These are phyloP conservation scores for Deilephila porcellus DNA, from an alignment of 2,888 invertebrate species.

Conservation along the genomic window DNA sequence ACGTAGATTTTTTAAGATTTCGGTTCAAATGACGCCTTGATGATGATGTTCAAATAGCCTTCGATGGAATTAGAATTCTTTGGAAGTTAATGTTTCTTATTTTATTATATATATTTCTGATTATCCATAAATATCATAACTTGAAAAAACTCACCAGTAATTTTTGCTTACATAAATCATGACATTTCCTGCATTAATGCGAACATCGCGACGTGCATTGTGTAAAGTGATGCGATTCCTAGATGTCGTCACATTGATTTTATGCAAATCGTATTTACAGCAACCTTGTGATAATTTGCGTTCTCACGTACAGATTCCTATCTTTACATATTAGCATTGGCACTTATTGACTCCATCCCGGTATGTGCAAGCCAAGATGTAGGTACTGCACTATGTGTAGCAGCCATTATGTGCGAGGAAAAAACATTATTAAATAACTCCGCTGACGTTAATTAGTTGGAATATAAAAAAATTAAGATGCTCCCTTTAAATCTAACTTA, in stretches of 20 bases:
- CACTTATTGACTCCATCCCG: slow-evolving; percentile 46
- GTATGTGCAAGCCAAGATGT: slow-evolving; percentile 5
- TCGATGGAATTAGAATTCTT: too few relatives aligned
- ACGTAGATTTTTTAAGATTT: too few relatives aligned
- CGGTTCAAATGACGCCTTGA: too few relatives aligned
- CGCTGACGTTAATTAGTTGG: too few relatives aligned
- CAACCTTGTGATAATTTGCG: slow-evolving; percentile 66
- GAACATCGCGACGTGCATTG: slow-evolving; percentile 1
- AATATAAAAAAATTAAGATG: too few relatives aligned
- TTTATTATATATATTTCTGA: too few relatives aligned
- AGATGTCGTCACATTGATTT: slow-evolving; percentile 67
- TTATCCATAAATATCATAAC: background rate
- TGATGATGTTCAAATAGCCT: too few relatives aligned
- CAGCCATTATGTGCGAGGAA: background rate
- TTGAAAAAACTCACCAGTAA: background rate
- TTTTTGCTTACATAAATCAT: background rate
- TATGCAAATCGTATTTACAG: slow-evolving; percentile 64
- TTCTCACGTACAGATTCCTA: slow-evolving; percentile 56
- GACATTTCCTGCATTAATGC: background rate
- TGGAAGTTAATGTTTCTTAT: too few relatives aligned
- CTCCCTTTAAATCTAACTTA: too few relatives aligned
- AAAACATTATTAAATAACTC: too few relatives aligned
- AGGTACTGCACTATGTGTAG: background rate
- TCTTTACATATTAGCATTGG: slow-evolving; percentile 51
- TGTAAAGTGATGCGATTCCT: slow-evolving; percentile 35